A percentile compares a stretch with the other conserved stretches of the same genome.
These are phyloP conservation scores for Paratrypauchen microcephalus DNA, from an alignment of 2,797 vertebrate genomes.

Conservation along the genomic window DNA sequence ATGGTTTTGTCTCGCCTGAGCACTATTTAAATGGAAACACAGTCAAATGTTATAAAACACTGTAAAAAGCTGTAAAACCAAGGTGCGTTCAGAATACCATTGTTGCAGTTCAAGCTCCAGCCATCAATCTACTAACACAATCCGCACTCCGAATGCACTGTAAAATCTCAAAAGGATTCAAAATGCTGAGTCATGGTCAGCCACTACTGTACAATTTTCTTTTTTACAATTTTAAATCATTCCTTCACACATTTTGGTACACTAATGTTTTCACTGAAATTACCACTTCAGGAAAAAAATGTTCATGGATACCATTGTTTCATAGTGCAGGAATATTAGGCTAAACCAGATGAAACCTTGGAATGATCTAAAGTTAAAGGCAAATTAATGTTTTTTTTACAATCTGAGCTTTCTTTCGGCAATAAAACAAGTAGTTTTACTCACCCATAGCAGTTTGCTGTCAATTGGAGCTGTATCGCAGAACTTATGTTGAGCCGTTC, in stretches of 20 bases:
- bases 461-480: no score
- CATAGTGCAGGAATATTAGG: neutral
- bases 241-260: neutral
- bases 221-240: slow-evolving; percentile 13
- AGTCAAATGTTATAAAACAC: slow-evolving; percentile 52
- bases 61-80: slow-evolving; percentile 51
- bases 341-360: neutral
- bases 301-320: neutral
- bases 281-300: neutral
- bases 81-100: slow-evolving; percentile 31
- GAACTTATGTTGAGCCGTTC: no score
- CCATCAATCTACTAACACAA: slow-evolving; percentile 56
- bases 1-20: slow-evolving; percentile 60
- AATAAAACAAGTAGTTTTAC: no score
- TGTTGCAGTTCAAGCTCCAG: slow-evolving; percentile 37
- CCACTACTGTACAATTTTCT: slow-evolving; percentile 23
- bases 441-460: no score
- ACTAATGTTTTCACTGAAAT: neutral
- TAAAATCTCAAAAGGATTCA: neutral
- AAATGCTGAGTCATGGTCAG: slow-evolving; percentile 17
- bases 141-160: slow-evolving; percentile 30
- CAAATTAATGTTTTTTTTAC: no score
- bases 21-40: slow-evolving; percentile 59
- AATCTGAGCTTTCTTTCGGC: no score
- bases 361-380: neutral